Percentiles rank a stretch among this genome's conserved stretches.
These are phyloP conservation scores for Tetropium fuscum DNA, from an alignment of 2,888 invertebrate species.

Conservation along the genomic window DNA sequence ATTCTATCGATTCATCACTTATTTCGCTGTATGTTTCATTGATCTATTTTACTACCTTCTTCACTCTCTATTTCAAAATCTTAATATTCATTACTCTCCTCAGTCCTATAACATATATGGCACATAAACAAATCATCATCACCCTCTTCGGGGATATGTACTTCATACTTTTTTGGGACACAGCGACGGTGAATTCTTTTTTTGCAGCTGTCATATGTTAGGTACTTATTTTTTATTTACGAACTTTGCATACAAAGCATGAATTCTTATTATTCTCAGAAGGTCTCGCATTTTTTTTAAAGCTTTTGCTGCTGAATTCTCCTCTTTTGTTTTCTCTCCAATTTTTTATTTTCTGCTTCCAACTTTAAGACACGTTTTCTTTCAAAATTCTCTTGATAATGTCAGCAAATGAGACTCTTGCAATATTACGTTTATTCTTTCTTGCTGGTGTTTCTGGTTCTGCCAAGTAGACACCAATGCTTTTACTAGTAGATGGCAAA, in stretches of 20 bases:
- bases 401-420: background rate
- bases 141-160: conserved; percentile 14
- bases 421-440: conserved; percentile 23
- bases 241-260: conserved; percentile 1
- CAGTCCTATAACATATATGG: conserved; percentile 12
- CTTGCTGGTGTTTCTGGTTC: conserved; percentile 21
- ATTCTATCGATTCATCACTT: too few species aligned
- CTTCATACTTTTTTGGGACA: conserved; percentile 9
- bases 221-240: conserved; percentile 3
- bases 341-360: conserved; percentile 19
- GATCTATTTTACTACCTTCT: background rate
- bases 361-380: conserved; percentile 11
- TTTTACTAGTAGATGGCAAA: conserved; percentile 21
- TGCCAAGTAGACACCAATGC: conserved; percentile 13
- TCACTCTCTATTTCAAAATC: background rate
- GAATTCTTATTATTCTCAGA: background rate
- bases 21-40: background rate
- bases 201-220: conserved; percentile 17
- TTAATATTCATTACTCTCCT: conserved; percentile 9
- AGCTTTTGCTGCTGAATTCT: conserved; percentile 1
- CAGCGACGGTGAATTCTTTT: conserved; percentile 16
- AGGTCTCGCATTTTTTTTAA: conserved; percentile 1
- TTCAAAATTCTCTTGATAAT: conserved; percentile 26
- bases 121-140: conserved; percentile 21
- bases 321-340: conserved; percentile 23